phyloP scores from a whole-genome alignment of 2,888 invertebrate genomes.

The Drosophila demipolita region DNA sequence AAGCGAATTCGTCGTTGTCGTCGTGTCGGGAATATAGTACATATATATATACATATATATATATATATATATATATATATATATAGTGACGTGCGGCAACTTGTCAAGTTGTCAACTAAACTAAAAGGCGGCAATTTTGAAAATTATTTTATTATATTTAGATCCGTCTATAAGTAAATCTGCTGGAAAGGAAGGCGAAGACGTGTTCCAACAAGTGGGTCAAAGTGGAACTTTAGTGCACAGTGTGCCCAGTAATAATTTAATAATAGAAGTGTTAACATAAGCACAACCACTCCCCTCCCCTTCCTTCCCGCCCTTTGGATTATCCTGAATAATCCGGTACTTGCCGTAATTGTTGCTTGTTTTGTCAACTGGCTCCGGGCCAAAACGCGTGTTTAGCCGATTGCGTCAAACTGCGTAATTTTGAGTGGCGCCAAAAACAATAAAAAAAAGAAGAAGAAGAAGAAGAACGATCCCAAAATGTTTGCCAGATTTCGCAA shows the following conservation, averaged over 20 bases:
- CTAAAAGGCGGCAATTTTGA: conserved; percentile 43
- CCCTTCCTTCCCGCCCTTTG: background rate
- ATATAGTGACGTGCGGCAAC: conserved; percentile 30
- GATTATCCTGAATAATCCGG: conserved; percentile 47
- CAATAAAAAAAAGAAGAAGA: background rate
- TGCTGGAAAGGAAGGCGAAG: conserved; percentile 49
- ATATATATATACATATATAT: conserved; percentile 16
- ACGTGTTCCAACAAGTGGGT: conserved; percentile 62
- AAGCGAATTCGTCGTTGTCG: conserved; percentile 15
- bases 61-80: conserved; percentile 22
- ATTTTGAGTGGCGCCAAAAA: conserved; percentile 8
- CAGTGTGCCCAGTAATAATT: conserved; percentile 12
- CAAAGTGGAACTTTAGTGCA: conserved; percentile 50
- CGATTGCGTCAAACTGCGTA: conserved; percentile 62
- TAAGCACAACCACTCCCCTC: background rate
- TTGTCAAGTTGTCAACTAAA: conserved; percentile 68
- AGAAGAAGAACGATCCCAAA: conserved; percentile 30
- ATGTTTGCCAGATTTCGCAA: conserved; percentile 84
- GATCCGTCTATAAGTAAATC: conserved; percentile 23
- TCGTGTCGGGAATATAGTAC: conserved; percentile 27
- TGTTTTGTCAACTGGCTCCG: conserved; percentile 59
- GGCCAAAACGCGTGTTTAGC: conserved; percentile 77
- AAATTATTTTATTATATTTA: conserved; percentile 26
- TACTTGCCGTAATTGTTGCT: conserved; percentile 56
- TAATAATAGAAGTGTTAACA: conserved; percentile 53